Percentiles rank a stretch among this genome's conserved stretches.
These are phyloP conservation scores for Molothrus aeneus DNA, from an alignment of 2,797 vertebrate species.

Conservation along the genomic window DNA sequence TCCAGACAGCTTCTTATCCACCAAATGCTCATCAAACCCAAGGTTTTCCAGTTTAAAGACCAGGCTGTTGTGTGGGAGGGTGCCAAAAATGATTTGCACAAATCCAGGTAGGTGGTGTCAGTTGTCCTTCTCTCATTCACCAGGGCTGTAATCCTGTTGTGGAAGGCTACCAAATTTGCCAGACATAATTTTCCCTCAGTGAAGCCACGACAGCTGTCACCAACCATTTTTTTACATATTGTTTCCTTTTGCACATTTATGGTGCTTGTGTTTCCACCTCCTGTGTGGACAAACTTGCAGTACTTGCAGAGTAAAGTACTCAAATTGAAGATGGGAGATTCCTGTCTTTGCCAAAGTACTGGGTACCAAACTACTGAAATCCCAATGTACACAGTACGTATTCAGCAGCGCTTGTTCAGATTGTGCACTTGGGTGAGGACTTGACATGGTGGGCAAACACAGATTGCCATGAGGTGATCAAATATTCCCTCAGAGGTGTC, in stretches of 20 bases:
- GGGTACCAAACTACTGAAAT: not conserved
- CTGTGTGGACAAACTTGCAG: not conserved
- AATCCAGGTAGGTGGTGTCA: not conserved
- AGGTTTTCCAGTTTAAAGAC: not conserved
- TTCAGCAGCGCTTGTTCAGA: not conserved
- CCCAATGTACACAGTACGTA: accelerated
- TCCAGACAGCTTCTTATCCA: not conserved
- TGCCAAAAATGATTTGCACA: not conserved
- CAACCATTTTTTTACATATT: not conserved
- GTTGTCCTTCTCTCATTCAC: not conserved
- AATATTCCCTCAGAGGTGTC: not conserved
- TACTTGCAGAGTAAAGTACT: not conserved
- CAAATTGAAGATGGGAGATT: not conserved
- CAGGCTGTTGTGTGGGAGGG: accelerated
- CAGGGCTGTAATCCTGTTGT: not conserved
- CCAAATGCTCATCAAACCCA: not conserved
- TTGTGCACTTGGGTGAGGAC: not conserved
- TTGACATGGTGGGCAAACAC: not conserved
- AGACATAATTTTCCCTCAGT: not conserved
- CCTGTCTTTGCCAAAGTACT: not conserved
- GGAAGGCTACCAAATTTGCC: not conserved
- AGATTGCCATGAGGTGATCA: not conserved
- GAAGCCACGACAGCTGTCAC: not conserved
- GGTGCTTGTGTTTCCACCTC: not conserved
- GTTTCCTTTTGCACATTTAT: not conserved